phyloP scores from a whole-genome alignment of 2,797 vertebrate genomes.

The Phataginus tetradactyla region DNA sequence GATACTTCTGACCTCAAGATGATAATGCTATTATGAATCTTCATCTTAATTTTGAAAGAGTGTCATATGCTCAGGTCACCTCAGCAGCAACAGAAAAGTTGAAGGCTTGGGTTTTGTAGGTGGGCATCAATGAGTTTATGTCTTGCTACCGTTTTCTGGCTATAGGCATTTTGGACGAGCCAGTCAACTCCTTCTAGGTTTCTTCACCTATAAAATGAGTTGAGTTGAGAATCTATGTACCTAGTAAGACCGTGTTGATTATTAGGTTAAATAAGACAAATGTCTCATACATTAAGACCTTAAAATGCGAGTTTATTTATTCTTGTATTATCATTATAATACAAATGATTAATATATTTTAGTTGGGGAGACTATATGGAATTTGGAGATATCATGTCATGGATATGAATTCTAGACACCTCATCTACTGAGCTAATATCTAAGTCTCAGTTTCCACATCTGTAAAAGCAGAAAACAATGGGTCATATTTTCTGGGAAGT shows the following conservation, averaged over 20 bases:
- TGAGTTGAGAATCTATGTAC: neutral
- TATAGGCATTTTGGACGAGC: neutral
- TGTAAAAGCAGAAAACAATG: neutral
- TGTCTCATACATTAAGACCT: neutral
- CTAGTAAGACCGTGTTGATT: neutral
- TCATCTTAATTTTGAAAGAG: neutral
- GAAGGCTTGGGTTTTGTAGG: neutral
- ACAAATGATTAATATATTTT: neutral
- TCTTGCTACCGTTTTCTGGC: neutral
- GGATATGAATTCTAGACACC: neutral
- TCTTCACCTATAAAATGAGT: neutral
- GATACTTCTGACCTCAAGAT: neutral
- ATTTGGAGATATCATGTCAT: neutral
- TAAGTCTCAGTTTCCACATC: neutral
- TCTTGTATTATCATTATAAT: neutral
- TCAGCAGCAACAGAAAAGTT: neutral
- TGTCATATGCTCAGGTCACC: neutral
- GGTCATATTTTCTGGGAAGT: neutral
- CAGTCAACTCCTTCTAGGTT: neutral
- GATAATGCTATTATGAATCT: neutral
- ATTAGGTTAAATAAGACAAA: neutral
- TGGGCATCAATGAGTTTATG: neutral
- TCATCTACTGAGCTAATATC: neutral
- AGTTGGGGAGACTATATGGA: neutral
- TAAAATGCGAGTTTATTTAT: neutral